Evolutionary conservation across 2,797 vertebrate genomes (phyloP).

Genomic region (Peromyscus melanophrys): DNA sequence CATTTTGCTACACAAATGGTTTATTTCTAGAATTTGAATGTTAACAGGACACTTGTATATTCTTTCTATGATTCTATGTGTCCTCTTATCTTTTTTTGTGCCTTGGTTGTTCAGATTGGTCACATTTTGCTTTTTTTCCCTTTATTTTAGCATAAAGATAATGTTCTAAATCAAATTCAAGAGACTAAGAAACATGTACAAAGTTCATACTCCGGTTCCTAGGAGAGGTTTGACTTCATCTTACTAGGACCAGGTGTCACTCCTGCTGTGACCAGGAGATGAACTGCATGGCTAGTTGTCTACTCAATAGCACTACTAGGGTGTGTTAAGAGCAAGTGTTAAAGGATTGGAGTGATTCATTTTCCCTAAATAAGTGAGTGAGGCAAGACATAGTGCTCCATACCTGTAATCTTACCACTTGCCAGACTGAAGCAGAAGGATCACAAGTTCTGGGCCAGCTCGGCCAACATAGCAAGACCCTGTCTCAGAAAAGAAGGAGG

Average conservation of each 20-base stretch:
- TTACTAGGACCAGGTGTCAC: not conserved
- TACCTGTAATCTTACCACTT: no score
- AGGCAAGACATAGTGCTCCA: not conserved
- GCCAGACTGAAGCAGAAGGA: not conserved
- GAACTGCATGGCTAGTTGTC: not conserved
- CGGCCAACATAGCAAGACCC: no score
- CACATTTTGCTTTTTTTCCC: not conserved
- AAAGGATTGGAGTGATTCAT: not conserved
- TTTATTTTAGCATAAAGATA: not conserved
- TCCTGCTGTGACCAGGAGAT: not conserved
- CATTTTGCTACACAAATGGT: not conserved
- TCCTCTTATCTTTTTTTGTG: not conserved
- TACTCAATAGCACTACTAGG: not conserved
- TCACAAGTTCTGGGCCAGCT: not conserved
- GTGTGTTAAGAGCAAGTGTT: not conserved
- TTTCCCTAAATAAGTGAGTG: not conserved
- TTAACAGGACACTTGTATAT: not conserved
- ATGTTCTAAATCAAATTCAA: not conserved
- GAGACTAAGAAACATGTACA: not conserved
- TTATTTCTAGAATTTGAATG: not conserved
- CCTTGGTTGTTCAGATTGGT: not conserved
- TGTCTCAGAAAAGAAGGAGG: not conserved
- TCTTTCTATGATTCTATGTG: not conserved
- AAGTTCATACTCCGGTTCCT: slow-evolving; percentile 13
- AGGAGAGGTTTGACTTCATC: not conserved